Conservation (phyloP, 2,888 invertebrate species). For the Oeneis ivallda region DNA sequence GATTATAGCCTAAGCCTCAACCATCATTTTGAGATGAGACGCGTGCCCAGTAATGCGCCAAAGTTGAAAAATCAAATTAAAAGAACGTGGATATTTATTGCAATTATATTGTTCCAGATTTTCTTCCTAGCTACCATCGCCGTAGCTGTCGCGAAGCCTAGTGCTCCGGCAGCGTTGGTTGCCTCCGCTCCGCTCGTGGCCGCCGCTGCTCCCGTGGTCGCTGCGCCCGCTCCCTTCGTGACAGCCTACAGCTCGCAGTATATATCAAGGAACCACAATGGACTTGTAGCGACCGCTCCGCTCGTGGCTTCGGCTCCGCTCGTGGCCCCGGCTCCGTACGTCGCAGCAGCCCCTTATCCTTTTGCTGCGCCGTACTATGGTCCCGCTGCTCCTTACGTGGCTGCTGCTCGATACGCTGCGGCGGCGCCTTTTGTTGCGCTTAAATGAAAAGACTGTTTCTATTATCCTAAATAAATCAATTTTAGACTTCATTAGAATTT, state of each 20-base stretch:
- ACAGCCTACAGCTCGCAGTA: conserved; percentile 85
- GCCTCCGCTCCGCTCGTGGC: conserved; percentile 54
- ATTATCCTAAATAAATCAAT: conserved; percentile 42
- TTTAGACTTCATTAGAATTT: not conserved
- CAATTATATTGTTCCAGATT: conserved; percentile 56
- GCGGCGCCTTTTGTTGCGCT: conserved; percentile 63
- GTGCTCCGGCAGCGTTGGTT: conserved; percentile 59
- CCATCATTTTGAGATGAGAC: no score
- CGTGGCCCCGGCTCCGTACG: conserved; percentile 48
- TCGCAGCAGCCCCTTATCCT: conserved; percentile 50
- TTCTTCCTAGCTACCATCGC: conserved; percentile 63
- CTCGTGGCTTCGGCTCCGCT: conserved; percentile 69
- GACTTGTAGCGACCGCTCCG: conserved; percentile 70
- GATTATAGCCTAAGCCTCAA: no score
- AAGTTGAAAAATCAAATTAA: no score
- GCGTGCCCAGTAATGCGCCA: no score
- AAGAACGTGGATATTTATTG: not conserved
- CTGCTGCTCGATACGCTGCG: conserved; percentile 51
- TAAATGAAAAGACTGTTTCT: conserved; percentile 57
- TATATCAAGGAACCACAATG: conserved; percentile 83
- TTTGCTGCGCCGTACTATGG: conserved; percentile 47
- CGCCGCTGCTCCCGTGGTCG: conserved; percentile 54
- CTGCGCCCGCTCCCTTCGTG: conserved; percentile 80
- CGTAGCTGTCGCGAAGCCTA: conserved; percentile 61
- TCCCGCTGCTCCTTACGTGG: conserved; percentile 39